Evolutionary conservation across 2,888 invertebrate species (phyloP), one percentile per base, ranked within the genome.

Genomic region (Oligia fasciuncula): DNA sequence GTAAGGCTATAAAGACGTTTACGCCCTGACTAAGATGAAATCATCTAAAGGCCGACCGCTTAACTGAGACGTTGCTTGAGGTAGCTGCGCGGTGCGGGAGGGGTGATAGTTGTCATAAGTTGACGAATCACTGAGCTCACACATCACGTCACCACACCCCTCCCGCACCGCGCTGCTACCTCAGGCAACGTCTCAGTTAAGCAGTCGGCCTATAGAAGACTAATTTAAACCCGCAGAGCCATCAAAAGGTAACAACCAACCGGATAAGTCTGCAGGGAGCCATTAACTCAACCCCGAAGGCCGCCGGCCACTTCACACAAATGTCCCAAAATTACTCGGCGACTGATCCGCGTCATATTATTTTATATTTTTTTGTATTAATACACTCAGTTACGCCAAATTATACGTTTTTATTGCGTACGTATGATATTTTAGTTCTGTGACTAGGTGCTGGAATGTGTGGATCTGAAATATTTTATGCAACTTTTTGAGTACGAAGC

Each of bases 301-400:
- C 54, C 85, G 49, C 2, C 13, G n/a, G 3, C n/a, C 9, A 72
- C 35, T 29, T 29, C 29, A 73, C 0, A 49, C 40, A 65, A 71
- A 29, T 85, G 84, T 83, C 84, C 85, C 86, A 57, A 49, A 74
- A 83, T 51, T 74, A 86, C 74, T 82, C 83, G 74, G 74, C 77
- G 40, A 71, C 77, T 70, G 66, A 74, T 71, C 40, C 54, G 63
- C 74, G 76, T 65, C 77, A 80, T 79, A 79, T 87, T 67, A 79
- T 85, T 78, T 81, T 88, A 89, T 43, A 43, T 43, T 9, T 88
- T 88, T 88, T 87, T 88, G 89, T 79, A 86, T 83, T 71, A 86
- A 80, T 86, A 87, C 73, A 75, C 84, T 73, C 35, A 49, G 81
- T 86, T 86, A 87, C 88, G 85, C 75, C 73, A 86, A 87, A 89